Percentiles rank a stretch among this genome's conserved stretches.
Conservation (phyloP, 1,140 invertebrate species). For the Drosophila dunni region DNA sequence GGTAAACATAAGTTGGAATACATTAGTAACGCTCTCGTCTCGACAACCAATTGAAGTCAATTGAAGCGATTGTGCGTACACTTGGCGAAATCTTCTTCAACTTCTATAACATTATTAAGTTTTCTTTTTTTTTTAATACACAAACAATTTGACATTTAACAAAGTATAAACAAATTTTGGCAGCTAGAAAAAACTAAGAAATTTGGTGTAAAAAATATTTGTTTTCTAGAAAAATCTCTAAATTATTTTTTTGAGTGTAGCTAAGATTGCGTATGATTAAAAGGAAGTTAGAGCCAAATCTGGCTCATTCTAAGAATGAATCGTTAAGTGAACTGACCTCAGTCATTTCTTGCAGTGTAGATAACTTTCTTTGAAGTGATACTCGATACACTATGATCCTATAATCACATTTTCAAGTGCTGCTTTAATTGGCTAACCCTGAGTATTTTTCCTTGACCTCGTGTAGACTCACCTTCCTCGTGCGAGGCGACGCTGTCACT, state of each 20-base stretch:
- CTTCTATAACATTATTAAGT: background rate
- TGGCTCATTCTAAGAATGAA: too few species aligned
- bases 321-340: background rate
- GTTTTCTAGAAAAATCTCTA: background rate
- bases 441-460: background rate
- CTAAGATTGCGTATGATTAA: background rate
- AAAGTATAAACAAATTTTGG: background rate
- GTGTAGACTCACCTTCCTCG: slow-evolving; percentile 70
- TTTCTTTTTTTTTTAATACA: background rate
- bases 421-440: background rate
- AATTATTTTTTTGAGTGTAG: background rate
- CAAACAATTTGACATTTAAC: background rate
- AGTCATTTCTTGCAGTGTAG: background rate
- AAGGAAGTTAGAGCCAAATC: too few species aligned
- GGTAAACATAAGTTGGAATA: slow-evolving; percentile 9
- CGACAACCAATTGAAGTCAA: slow-evolving; percentile 27
- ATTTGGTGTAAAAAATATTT: too few species aligned
- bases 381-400: background rate
- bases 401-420: background rate
- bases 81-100: slow-evolving; percentile 3
- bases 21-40: slow-evolving; percentile 30
- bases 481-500: slow-evolving; percentile 80
- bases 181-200: background rate
- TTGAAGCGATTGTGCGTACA: slow-evolving; percentile 25
- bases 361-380: background rate